Conservation (phyloP, 1,140 invertebrate species). For the Apis mellifera region Amel_HAv3.1 CM009941.2:8348501-8349000, state of each 20-base stretch:
- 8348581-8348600: conserved; percentile 4
- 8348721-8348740: conserved; percentile 54
- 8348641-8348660: conserved; percentile 41
- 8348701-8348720: conserved; percentile 54
- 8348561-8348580: background rate
- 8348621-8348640: conserved; percentile 43
- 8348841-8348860: background rate
- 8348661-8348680: conserved; percentile 41
- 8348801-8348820: conserved; percentile 50
- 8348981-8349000: too few relatives aligned
- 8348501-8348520: too few relatives aligned
- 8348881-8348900: too few relatives aligned
- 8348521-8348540: background rate
- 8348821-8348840: conserved; percentile 50
- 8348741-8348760: conserved; percentile 48
- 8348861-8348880: background rate
- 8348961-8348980: too few relatives aligned
- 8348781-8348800: conserved; percentile 56
- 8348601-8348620: background rate
- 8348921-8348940: too few relatives aligned
- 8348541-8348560: background rate
- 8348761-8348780: conserved; percentile 51
- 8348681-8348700: conserved; percentile 51
- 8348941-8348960: background rate
- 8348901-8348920: background rate